Evolutionary conservation across 2,888 invertebrate genomes (phyloP).

Genomic region (Petrophora chlorosata): DNA sequence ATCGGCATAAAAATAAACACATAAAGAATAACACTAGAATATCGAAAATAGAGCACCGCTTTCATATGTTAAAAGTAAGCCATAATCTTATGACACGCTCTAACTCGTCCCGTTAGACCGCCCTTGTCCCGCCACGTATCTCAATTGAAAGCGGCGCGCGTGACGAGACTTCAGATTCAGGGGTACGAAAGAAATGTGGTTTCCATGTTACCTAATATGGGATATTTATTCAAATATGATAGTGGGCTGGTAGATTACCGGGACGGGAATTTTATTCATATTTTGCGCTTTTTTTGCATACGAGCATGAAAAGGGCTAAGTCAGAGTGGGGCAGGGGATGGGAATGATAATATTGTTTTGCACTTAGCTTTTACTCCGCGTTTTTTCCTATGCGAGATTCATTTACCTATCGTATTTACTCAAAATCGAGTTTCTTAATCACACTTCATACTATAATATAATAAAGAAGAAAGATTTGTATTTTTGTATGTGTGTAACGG

Average conservation of each 20-base stretch:
- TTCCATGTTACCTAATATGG: slow-evolving; percentile 23
- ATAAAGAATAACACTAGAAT: not conserved
- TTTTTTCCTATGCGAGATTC: no score
- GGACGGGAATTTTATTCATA: not conserved
- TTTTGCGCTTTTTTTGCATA: slow-evolving; percentile 2
- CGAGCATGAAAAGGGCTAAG: not conserved
- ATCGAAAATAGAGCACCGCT: not conserved
- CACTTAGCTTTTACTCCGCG: no score
- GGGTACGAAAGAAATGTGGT: slow-evolving; percentile 22
- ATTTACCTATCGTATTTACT: no score
- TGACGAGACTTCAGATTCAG: slow-evolving; percentile 19
- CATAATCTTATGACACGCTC: slow-evolving; percentile 13
- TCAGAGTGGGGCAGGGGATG: not conserved
- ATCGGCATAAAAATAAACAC: not conserved
- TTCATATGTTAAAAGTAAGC: not conserved
- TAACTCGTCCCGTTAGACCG: slow-evolving; percentile 1
- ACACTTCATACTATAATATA: no score
- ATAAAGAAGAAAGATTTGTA: no score
- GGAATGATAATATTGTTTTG: not conserved
- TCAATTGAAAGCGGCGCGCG: slow-evolving; percentile 33
- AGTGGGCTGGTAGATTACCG: slow-evolving; percentile 15
- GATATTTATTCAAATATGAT: slow-evolving; percentile 26
- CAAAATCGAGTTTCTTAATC: no score
- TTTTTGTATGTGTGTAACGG: no score
- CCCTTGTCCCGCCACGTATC: slow-evolving; percentile 21